Evolutionary conservation across 2,888 invertebrate species (phyloP), one percentile per base, ranked within the genome.

Genomic region (Synergus laeviventris): DNA sequence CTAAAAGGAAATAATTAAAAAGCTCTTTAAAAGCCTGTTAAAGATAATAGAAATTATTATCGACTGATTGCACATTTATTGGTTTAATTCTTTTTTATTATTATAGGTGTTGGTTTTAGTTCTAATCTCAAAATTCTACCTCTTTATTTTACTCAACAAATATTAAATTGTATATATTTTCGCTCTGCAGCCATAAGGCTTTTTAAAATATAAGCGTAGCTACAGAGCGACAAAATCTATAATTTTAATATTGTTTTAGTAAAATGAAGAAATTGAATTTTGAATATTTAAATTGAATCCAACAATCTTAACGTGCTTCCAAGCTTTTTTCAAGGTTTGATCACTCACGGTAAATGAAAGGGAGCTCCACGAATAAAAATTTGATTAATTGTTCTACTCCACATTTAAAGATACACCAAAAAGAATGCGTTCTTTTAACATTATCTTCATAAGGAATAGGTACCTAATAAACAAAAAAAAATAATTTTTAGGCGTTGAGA

Each of bases 1-100:
- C 86, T 86, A 78, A 11, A 84, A 84, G 49, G 45, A 78, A 77
- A 75, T 77, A 54, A 60, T 31, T 21, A 18, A n/a, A 39, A 62
- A 61, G 9, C 7, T 60, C 42, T 62, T 74, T 42, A 12, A 11
- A 9, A 62, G 36, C 36, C 5, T 31, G n/a, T 8, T 61, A 2
- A 9, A 39, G 24, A 5, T 12, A 42, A 1, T 42, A 42, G 3
- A 1, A 21, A 5, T 21, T 59, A 59, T 24, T 54, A 59, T 59
- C 1, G 14, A 21, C 21, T 14, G 14, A 21, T 59, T 24, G 24
- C 12, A 59, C 4, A 59, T 24, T 59, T 24, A 12, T 59, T 21
- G 24, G 12, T 24, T 24, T 4, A 59, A 24, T 24, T 31, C 3
- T 31, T 31, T 4, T 31, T 31, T 31, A 31, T 31, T 31, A 31